A percentile compares a stretch with the other conserved stretches of the same genome.
These are phyloP conservation scores for Tuta absoluta DNA, from an alignment of 2,888 invertebrate species.

Conservation along the genomic window DNA sequence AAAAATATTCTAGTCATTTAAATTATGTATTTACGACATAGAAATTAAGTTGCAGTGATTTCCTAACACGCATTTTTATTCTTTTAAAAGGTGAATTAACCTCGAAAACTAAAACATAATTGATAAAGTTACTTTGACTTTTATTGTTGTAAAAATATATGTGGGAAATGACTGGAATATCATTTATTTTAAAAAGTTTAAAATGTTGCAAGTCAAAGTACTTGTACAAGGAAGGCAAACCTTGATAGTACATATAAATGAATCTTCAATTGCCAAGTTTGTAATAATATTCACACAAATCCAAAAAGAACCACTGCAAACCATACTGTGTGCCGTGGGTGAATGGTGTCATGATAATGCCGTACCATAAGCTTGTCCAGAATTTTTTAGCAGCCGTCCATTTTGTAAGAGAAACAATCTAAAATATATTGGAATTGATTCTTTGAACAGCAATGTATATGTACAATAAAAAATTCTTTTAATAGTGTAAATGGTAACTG, in stretches of 20 bases:
- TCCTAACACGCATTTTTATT: background rate
- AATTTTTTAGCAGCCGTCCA: conserved; percentile 21
- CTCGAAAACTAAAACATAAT: too few relatives aligned
- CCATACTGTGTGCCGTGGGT: too few relatives aligned
- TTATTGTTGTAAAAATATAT: background rate
- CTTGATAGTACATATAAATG: background rate
- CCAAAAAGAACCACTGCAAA: too few relatives aligned
- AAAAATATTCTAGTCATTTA: conserved; percentile 20
- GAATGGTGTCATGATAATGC: too few relatives aligned
- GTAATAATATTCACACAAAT: too few relatives aligned
- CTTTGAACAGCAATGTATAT: too few relatives aligned
- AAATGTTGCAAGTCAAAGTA: background rate
- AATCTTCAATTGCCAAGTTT: background rate
- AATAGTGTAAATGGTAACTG: too few relatives aligned
- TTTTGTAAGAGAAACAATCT: conserved; percentile 5
- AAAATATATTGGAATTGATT: too few relatives aligned
- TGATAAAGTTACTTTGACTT: too few relatives aligned
- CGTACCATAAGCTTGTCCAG: conserved; percentile 9
- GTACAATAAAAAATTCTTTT: too few relatives aligned
- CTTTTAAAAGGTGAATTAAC: background rate
- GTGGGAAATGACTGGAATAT: background rate
- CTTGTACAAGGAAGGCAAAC: background rate
- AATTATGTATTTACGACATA: background rate
- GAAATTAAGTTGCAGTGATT: background rate
- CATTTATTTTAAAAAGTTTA: background rate